Percentiles rank a stretch among this genome's conserved stretches.
Conservation (phyloP, 1,140 invertebrate genomes). For the Chymomyza costata region DNA sequence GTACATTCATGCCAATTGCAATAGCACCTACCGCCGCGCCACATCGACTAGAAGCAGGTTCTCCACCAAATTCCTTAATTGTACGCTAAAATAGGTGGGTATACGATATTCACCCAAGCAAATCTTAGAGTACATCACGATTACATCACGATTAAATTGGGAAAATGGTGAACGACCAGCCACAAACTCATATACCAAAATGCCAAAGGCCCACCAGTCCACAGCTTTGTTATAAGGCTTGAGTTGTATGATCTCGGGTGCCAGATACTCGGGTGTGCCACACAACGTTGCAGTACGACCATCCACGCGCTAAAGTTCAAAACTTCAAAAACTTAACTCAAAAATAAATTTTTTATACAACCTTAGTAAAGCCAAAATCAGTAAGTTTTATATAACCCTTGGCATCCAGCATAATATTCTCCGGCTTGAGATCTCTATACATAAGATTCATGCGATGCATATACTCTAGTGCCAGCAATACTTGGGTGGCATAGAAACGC, state of each 20-base stretch:
- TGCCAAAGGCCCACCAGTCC: constrained; percentile 98
- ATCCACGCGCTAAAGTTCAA: constrained; percentile 75
- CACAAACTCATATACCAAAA: constrained; percentile 90
- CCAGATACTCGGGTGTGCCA: constrained; percentile 97
- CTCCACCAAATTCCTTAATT: constrained; percentile 89
- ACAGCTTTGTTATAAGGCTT: constrained; percentile 97
- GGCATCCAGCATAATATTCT: constrained; percentile 93
- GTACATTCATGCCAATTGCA: no score
- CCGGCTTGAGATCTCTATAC: constrained; percentile 96
- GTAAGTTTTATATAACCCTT: constrained; percentile 89
- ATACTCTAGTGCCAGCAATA: constrained; percentile 95
- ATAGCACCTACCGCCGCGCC: constrained; percentile 84
- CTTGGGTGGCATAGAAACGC: constrained; percentile 95
- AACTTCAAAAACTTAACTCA: no score
- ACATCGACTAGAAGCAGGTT: constrained; percentile 90
- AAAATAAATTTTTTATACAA: no score
- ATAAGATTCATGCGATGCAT: constrained; percentile 92
- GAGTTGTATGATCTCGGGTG: constrained; percentile 94
- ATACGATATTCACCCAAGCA: constrained; percentile 83
- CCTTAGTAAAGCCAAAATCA: constrained; percentile 96
- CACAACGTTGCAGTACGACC: constrained; percentile 94
- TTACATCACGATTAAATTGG: constrained; percentile 80
- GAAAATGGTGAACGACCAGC: constrained; percentile 90
- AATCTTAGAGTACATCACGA: constrained; percentile 93
- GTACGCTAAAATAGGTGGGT: constrained; percentile 80